Conservation (phyloP, 2,888 invertebrate genomes). For the Alloplasta piceator region DNA sequence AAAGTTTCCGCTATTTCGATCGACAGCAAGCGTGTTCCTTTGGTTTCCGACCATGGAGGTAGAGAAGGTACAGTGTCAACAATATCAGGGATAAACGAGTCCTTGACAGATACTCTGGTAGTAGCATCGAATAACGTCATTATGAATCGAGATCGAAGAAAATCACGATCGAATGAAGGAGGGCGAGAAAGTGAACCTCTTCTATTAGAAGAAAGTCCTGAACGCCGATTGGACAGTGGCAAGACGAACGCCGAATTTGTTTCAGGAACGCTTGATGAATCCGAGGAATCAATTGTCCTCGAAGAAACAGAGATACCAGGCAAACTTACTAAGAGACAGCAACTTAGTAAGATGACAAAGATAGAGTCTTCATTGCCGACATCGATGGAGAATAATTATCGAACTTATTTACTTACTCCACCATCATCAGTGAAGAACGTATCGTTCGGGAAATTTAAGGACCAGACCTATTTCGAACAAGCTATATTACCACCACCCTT, state of each 20-base stretch:
- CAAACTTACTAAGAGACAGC: constrained; percentile 64
- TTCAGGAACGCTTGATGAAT: constrained; percentile 77
- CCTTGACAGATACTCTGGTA: constrained; percentile 48
- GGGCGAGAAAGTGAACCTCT: constrained; percentile 71
- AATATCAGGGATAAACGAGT: constrained; percentile 33
- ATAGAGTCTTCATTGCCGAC: not conserved
- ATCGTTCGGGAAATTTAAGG: constrained; percentile 80
- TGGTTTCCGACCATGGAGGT: constrained; percentile 65
- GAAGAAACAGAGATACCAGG: constrained; percentile 77
- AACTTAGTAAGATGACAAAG: too few species aligned
- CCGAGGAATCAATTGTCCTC: constrained; percentile 74
- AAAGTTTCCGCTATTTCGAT: constrained; percentile 74
- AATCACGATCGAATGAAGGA: constrained; percentile 59
- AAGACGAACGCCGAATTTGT: constrained; percentile 77
- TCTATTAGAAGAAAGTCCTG: constrained; percentile 70
- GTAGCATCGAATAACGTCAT: constrained; percentile 62
- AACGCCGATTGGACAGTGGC: constrained; percentile 68
- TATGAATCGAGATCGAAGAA: constrained; percentile 58
- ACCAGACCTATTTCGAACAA: constrained; percentile 79
- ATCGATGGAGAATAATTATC: constrained; percentile 62
- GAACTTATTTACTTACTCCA: constrained; percentile 80
- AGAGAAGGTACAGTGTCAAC: constrained; percentile 45
- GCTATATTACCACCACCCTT: constrained; percentile 79
- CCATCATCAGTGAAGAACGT: constrained; percentile 80
- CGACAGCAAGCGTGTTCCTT: constrained; percentile 75